phyloP scores from a whole-genome alignment of 2,797 vertebrate genomes.

The Sebastes diploproa region DNA sequence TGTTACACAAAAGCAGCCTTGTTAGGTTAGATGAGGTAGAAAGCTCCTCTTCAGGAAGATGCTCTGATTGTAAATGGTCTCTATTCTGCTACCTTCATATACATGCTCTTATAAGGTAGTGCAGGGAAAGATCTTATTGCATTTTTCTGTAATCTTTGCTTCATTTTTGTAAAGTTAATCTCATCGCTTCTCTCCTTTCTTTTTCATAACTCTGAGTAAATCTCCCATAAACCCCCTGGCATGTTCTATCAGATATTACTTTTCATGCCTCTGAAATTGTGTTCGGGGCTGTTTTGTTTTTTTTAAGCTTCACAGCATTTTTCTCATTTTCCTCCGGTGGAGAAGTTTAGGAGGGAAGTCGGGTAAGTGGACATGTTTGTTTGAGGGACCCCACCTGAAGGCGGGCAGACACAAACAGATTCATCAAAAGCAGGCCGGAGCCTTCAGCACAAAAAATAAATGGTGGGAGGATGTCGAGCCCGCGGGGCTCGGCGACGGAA shows the following conservation, averaged over 20 bases:
- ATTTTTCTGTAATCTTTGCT: constrained; percentile 77
- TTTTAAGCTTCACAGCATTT: constrained; percentile 34
- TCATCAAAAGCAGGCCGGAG: constrained; percentile 36
- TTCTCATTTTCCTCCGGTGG: constrained; percentile 49
- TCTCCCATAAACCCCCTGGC: constrained; percentile 73
- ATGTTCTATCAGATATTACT: constrained; percentile 77
- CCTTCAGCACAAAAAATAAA: constrained; percentile 29
- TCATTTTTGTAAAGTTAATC: constrained; percentile 72
- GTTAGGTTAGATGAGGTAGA: not conserved
- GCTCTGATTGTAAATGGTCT: constrained; percentile 30
- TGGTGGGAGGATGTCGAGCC: constrained; percentile 40
- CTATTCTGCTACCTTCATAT: constrained; percentile 5
- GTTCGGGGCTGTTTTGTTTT: constrained; percentile 7
- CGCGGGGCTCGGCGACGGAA: not conserved
- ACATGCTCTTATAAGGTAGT: constrained; percentile 65
- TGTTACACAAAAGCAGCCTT: constrained; percentile 2
- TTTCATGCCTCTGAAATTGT: constrained; percentile 69
- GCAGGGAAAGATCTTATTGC: constrained; percentile 66
- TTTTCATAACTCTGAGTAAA: constrained; percentile 78
- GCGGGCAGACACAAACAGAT: constrained; percentile 72
- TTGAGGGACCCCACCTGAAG: constrained; percentile 47
- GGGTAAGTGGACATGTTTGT: constrained; percentile 68
- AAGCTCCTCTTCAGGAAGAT: not conserved
- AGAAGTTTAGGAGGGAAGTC: constrained; percentile 27
- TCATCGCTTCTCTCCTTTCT: constrained; percentile 64